phyloP scores from a whole-genome alignment of 2,888 invertebrate genomes.

The Ophion ellenae region DNA sequence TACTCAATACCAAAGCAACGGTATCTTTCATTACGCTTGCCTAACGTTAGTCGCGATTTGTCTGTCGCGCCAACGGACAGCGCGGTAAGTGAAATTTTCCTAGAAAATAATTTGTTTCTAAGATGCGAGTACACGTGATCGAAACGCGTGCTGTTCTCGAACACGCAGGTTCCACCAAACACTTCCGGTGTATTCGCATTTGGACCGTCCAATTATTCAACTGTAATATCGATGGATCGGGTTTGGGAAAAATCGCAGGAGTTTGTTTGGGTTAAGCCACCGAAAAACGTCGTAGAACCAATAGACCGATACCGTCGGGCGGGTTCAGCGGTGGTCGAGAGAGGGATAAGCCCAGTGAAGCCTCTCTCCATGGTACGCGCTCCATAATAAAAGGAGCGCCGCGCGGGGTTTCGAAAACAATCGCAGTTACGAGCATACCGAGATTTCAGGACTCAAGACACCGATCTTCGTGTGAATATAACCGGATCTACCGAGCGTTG shows the following conservation, averaged over 20 bases:
- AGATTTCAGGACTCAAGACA: too few species aligned
- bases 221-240: slow-evolving; percentile 10
- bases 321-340: background rate
- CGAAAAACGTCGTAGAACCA: background rate
- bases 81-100: background rate
- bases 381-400: background rate
- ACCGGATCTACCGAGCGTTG: too few species aligned
- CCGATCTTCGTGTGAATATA: background rate
- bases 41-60: background rate
- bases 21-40: background rate
- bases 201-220: background rate
- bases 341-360: slow-evolving; percentile 41
- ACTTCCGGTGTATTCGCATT: background rate
- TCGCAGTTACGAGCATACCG: background rate
- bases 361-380: slow-evolving; percentile 67
- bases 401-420: background rate
- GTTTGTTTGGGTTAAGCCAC: background rate
- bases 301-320: slow-evolving; percentile 23
- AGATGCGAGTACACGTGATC: slow-evolving; percentile 17
- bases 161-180: background rate
- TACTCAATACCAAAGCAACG: background rate
- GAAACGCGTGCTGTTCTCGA: background rate
- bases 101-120: slow-evolving; percentile 17
- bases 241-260: background rate
- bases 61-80: background rate